These are phyloP conservation scores for Tachuris rubrigastra DNA, from an alignment of 2,113 vertebrate species.

Conservation along the genomic window DNA sequence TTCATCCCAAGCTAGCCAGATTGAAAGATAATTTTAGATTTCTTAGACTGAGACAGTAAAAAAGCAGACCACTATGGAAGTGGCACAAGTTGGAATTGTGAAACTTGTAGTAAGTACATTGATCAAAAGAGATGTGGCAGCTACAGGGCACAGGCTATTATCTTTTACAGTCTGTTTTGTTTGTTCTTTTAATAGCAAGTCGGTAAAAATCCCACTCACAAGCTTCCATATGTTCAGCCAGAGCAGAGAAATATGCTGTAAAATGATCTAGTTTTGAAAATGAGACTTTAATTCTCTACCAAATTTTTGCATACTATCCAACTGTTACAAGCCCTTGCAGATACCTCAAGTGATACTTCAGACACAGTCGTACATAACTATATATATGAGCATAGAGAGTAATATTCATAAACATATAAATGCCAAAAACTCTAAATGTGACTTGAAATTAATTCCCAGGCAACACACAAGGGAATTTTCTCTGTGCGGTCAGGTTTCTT, in stretches of 20 bases:
- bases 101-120: neutral
- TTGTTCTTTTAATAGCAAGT: constrained; percentile 34
- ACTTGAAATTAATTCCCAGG: neutral
- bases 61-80: neutral
- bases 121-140: neutral
- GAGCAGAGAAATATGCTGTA: neutral
- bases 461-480: neutral
- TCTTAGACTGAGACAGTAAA: neutral
- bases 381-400: neutral
- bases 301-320: neutral
- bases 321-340: neutral
- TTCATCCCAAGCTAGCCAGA: neutral
- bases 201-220: neutral
- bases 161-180: constrained; percentile 10
- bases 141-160: neutral
- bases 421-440: neutral
- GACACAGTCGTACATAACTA: neutral
- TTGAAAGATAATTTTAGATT: neutral
- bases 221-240: neutral
- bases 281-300: neutral
- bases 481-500: neutral
- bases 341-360: neutral
- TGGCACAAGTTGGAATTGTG: neutral
- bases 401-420: neutral
- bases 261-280: neutral